Evolutionary conservation across 1,140 invertebrate species (phyloP).

Genomic region (Lamellibrachia luymesi): DNA sequence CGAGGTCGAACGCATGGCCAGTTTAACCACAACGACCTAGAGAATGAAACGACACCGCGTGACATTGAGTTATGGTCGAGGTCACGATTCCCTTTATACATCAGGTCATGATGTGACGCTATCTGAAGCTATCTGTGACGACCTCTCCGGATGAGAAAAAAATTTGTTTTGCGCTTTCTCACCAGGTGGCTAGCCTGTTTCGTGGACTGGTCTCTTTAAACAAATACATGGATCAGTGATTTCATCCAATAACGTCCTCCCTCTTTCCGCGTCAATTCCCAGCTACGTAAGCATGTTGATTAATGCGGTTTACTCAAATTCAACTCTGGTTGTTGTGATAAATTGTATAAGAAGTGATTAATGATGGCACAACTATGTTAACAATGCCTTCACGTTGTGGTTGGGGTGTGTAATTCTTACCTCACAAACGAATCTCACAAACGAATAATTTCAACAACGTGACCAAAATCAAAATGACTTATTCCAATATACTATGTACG

Average conservation of each 20-base stretch:
- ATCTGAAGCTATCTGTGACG: no score
- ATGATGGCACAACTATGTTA: background rate
- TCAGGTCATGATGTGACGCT: no score
- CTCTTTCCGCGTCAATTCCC: no score
- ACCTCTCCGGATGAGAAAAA: background rate
- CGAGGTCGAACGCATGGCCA: background rate
- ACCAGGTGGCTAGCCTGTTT: background rate
- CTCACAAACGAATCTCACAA: no score
- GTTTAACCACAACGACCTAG: background rate
- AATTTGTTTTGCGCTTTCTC: background rate
- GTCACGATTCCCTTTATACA: background rate
- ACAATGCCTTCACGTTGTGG: background rate
- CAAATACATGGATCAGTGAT: background rate
- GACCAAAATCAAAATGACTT: no score
- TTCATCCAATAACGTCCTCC: no score
- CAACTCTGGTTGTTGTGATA: background rate
- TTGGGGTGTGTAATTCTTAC: no score
- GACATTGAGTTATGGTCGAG: background rate
- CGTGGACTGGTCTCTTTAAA: background rate
- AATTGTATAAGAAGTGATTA: background rate
- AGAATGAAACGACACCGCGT: background rate
- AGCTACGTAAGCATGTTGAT: no score
- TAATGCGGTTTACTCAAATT: background rate
- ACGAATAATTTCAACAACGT: no score
- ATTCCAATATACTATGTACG: no score